Percentiles rank a stretch among this genome's conserved stretches.
Evolutionary conservation across 2,797 vertebrate genomes (phyloP).

Genomic region (Darevskia nairensis): DNA sequence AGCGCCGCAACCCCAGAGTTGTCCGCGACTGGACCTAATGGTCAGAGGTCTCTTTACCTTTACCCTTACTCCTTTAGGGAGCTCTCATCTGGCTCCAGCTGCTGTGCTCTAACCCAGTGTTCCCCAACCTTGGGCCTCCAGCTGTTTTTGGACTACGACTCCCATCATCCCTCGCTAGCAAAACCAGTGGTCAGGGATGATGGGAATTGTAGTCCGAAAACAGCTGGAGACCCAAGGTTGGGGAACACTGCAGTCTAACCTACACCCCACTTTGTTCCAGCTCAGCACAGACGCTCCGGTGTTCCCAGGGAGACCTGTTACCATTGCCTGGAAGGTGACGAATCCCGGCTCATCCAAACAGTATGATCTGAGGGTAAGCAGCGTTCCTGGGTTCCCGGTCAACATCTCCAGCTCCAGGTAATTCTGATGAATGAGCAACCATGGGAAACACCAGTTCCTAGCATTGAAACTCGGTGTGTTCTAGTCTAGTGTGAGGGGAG

Average conservation of each 20-base stretch:
- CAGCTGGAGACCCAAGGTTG: no score
- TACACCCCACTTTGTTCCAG: conserved; percentile 43
- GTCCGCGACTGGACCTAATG: no score
- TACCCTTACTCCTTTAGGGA: background rate
- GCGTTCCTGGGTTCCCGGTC: conserved; percentile 43
- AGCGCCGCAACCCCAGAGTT: no score
- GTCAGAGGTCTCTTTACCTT: no score
- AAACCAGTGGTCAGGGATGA: no score
- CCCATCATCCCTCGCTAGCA: no score
- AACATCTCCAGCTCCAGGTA: conserved; percentile 49
- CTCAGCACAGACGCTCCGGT: conserved; percentile 69
- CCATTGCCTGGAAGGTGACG: conserved; percentile 75
- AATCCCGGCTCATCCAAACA: conserved; percentile 78
- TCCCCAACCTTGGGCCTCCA: no score
- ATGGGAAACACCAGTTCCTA: background rate
- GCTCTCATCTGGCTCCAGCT: background rate
- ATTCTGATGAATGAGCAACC: conserved; percentile 37
- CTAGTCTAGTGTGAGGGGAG: background rate
- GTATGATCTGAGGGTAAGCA: conserved; percentile 78
- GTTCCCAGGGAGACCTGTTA: conserved; percentile 76
- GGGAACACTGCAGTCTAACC: no score
- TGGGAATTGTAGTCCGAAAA: no score
- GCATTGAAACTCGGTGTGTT: background rate
- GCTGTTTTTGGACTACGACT: no score
- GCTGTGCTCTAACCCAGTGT: no score